A percentile compares a stretch with the other conserved stretches of the same genome.
Evolutionary conservation across 2,797 vertebrate genomes (phyloP).

Genomic region (Neostethus bicornis): DNA sequence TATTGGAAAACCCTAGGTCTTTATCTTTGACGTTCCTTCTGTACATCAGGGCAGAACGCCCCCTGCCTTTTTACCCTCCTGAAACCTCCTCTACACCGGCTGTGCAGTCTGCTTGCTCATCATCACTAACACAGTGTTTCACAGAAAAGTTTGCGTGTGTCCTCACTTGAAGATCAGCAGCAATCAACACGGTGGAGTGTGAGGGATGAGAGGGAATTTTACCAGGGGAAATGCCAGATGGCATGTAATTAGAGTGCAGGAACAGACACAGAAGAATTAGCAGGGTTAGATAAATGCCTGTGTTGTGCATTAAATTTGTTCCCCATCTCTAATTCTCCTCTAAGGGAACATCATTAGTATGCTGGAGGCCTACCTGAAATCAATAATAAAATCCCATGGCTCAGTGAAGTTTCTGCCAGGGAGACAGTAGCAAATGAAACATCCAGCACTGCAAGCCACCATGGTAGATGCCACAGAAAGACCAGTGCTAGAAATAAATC

Average conservation of each 20-base stretch:
- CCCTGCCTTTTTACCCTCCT: slow-evolving; percentile 10
- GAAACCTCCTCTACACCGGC: slow-evolving; percentile 34
- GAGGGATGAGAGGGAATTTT: slow-evolving; percentile 72
- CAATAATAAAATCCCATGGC: slow-evolving; percentile 64
- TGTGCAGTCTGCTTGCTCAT: slow-evolving; percentile 50
- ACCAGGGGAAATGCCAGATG: slow-evolving; percentile 78
- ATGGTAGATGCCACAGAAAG: slow-evolving; percentile 50
- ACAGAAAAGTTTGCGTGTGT: slow-evolving; percentile 64
- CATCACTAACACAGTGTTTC: slow-evolving; percentile 56
- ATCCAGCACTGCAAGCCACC: slow-evolving; percentile 49
- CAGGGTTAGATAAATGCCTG: slow-evolving; percentile 71
- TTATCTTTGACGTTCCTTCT: slow-evolving; percentile 44
- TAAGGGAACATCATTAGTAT: slow-evolving; percentile 70
- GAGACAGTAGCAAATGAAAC: slow-evolving; percentile 41
- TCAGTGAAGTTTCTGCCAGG: slow-evolving; percentile 60
- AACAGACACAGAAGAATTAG: slow-evolving; percentile 71
- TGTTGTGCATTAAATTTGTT: slow-evolving; percentile 65
- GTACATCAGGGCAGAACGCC: slow-evolving; percentile 54
- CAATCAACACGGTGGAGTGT: slow-evolving; percentile 70
- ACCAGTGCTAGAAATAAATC: slow-evolving; percentile 63
- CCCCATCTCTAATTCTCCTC: slow-evolving; percentile 57
- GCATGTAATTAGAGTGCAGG: slow-evolving; percentile 74
- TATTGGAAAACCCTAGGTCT: slow-evolving; percentile 48
- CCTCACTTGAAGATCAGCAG: slow-evolving; percentile 69
- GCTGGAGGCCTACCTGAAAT: slow-evolving; percentile 66